Percentiles rank a stretch among this genome's conserved stretches.
These are phyloP conservation scores for Thamnophis elegans DNA, from an alignment of 2,797 vertebrate genomes.

Conservation along the genomic window DNA sequence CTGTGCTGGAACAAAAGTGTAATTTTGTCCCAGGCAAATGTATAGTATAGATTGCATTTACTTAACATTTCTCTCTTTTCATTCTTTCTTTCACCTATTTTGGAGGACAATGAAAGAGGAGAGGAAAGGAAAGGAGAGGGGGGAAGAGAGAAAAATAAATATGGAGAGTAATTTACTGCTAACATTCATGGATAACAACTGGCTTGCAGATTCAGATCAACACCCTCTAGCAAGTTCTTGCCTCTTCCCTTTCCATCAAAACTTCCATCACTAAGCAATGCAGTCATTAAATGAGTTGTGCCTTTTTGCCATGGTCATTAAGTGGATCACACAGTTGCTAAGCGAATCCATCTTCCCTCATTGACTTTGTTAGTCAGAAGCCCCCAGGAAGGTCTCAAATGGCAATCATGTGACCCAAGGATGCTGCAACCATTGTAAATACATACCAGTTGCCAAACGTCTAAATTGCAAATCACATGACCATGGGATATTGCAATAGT, in stretches of 20 bases:
- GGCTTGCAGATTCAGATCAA: not conserved
- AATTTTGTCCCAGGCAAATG: conserved; percentile 34
- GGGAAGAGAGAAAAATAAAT: not conserved
- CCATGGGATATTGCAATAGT: no score
- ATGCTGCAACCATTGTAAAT: no score
- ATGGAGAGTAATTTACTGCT: not conserved
- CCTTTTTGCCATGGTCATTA: no score
- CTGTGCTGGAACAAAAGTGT: conserved; percentile 31
- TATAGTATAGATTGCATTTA: not conserved
- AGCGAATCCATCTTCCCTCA: no score
- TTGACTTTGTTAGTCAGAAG: no score
- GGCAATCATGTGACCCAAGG: no score
- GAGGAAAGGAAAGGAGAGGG: not conserved
- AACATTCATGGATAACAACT: not conserved
- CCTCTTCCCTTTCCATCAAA: not conserved
- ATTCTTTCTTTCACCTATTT: not conserved
- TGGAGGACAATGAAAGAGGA: not conserved
- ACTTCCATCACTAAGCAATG: no score
- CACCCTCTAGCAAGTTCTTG: not conserved
- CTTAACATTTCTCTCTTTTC: not conserved
- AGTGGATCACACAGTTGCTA: no score
- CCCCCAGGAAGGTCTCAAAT: no score
- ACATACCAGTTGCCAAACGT: no score
- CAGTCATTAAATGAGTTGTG: no score
- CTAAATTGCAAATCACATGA: no score